Percentiles rank a stretch among this genome's conserved stretches.
Conservation (phyloP, 2,888 invertebrate genomes). For the Dolichomitus sp. region DNA sequence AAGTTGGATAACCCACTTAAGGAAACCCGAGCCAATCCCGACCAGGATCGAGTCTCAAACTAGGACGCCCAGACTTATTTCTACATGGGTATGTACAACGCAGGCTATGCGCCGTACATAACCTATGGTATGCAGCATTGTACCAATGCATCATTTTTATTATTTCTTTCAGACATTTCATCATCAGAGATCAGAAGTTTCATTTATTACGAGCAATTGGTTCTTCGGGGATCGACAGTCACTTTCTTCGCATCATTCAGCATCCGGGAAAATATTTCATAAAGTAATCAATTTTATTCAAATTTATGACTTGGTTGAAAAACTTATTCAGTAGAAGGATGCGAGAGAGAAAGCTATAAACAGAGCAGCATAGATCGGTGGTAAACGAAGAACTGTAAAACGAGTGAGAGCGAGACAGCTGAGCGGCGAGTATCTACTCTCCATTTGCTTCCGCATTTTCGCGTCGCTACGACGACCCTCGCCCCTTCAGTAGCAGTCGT, state of each 20-base stretch:
- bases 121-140: no score
- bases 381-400: slow-evolving; percentile 70
- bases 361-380: slow-evolving; percentile 39
- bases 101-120: no score
- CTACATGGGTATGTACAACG: no score
- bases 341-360: not conserved
- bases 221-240: not conserved
- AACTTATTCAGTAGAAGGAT: not conserved
- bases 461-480: slow-evolving; percentile 64
- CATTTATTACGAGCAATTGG: not conserved
- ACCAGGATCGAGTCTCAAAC: no score
- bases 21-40: no score
- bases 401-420: slow-evolving; percentile 66
- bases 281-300: slow-evolving; percentile 79
- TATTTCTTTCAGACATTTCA: not conserved
- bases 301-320: slow-evolving; percentile 73
- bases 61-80: no score
- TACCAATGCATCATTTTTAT: not conserved
- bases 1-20: no score
- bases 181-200: not conserved
- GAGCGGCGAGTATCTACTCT: slow-evolving; percentile 73
- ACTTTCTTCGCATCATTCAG: not conserved
- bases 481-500: slow-evolving; percentile 58
- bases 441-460: slow-evolving; percentile 79
- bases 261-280: slow-evolving; percentile 73